Conservation (phyloP, 2,888 invertebrate genomes). For the Agrotis exclamationis region DNA sequence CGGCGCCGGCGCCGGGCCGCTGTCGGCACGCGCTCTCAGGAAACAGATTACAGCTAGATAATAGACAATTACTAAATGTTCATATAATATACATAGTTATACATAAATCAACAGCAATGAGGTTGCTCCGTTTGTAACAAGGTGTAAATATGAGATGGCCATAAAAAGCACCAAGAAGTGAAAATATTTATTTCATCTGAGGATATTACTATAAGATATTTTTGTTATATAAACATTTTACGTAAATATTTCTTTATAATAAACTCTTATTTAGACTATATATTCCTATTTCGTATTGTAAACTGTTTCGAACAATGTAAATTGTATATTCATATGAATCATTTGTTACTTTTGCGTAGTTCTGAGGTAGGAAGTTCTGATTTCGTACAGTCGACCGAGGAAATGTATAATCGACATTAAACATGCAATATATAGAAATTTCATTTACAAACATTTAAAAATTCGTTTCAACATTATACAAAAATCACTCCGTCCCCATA, state of each 20-base stretch:
- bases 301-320: slow-evolving; percentile 82
- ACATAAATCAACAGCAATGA: slow-evolving; percentile 80
- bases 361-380: slow-evolving; percentile 90
- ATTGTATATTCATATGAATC: slow-evolving; percentile 85
- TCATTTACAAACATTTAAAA: slow-evolving; percentile 86
- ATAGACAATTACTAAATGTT: slow-evolving; percentile 70
- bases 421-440: slow-evolving; percentile 72
- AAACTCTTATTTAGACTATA: slow-evolving; percentile 89
- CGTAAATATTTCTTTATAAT: slow-evolving; percentile 89
- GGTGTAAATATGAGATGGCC: slow-evolving; percentile 86
- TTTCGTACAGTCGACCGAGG: slow-evolving; percentile 66
- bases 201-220: slow-evolving; percentile 82
- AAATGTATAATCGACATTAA: slow-evolving; percentile 62
- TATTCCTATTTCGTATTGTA: slow-evolving; percentile 85
- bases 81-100: slow-evolving; percentile 74
- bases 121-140: slow-evolving; percentile 83
- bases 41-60: slow-evolving; percentile 76
- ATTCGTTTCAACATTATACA: slow-evolving; percentile 89
- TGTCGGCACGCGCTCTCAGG: slow-evolving; percentile 55
- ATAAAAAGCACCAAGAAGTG: slow-evolving; percentile 86
- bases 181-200: slow-evolving; percentile 79
- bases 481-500: slow-evolving; percentile 85
- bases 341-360: slow-evolving; percentile 84
- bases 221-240: slow-evolving; percentile 84
- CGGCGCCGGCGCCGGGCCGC: not conserved